These are phyloP conservation scores for Drosophila albomicans DNA, from an alignment of 1,140 invertebrate species.

Conservation along the genomic window DNA sequence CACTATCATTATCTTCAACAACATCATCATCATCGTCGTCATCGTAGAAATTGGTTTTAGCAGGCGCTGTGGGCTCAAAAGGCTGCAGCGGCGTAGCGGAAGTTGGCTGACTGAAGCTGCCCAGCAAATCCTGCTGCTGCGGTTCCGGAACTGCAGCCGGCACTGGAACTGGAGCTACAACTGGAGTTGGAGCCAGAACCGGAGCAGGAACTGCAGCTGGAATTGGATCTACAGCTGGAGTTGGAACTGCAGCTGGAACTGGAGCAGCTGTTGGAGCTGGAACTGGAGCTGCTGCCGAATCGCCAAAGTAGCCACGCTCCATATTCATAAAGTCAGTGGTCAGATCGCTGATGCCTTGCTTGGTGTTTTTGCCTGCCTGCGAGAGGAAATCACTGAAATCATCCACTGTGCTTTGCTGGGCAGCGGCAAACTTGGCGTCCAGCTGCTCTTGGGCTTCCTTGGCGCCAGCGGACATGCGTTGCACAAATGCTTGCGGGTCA, in stretches of 20 bases:
- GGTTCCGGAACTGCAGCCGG: conserved; percentile 11
- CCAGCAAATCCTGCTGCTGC: conserved; percentile 50
- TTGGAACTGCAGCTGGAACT: conserved; percentile 2
- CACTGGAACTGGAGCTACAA: conserved; percentile 4
- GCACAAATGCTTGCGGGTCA: conserved; percentile 76
- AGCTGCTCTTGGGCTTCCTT: conserved; percentile 76
- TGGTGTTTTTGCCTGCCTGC: conserved; percentile 47
- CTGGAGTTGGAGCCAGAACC: neutral
- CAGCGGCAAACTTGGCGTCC: conserved; percentile 67
- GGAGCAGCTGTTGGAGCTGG: conserved; percentile 17
- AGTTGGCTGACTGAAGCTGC: conserved; percentile 60
- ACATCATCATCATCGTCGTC: conserved; percentile 56
- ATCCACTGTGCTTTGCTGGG: conserved; percentile 48
- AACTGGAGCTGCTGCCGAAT: conserved; percentile 21
- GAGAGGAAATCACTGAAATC: conserved; percentile 71
- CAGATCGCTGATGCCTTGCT: conserved; percentile 61
- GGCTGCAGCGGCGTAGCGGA: conserved; percentile 38
- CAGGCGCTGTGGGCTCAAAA: conserved; percentile 56
- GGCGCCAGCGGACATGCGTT: conserved; percentile 73
- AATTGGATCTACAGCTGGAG: conserved; percentile 24
- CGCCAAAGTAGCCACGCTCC: conserved; percentile 64
- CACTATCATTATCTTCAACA: conserved; percentile 57
- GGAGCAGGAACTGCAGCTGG: conserved; percentile 15
- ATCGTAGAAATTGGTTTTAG: conserved; percentile 53
- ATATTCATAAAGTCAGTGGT: conserved; percentile 79